These are phyloP conservation scores for Emydoidea blandingii DNA, from an alignment of 2,797 vertebrate species.

Conservation along the genomic window DNA sequence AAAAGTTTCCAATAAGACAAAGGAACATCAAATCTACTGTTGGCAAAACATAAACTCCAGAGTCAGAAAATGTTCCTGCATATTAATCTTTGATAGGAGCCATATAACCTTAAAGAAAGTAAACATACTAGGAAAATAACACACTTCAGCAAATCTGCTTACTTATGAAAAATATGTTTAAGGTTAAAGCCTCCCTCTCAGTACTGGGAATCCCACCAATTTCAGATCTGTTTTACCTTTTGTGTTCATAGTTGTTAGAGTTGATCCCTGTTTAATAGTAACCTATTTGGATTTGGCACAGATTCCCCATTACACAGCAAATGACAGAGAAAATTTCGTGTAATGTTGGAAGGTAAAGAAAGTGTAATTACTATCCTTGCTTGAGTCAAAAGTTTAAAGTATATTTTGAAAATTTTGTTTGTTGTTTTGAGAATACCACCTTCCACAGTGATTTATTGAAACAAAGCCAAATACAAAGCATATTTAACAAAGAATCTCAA, in stretches of 20 bases:
- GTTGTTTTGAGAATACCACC: too few relatives aligned
- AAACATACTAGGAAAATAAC: conserved; percentile 47
- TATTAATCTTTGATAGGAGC: conserved; percentile 41
- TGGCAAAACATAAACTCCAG: background rate
- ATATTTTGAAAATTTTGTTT: too few relatives aligned
- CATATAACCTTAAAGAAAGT: conserved; percentile 46
- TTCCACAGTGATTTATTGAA: too few relatives aligned
- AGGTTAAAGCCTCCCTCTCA: conserved; percentile 32
- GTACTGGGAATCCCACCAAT: background rate
- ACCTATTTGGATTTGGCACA: background rate
- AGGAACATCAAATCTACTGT: background rate
- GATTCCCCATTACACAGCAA: background rate
- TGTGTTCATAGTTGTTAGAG: background rate
- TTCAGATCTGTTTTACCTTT: background rate
- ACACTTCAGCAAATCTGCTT: conserved; percentile 33
- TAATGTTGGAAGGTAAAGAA: background rate
- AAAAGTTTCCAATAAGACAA: conserved; percentile 15
- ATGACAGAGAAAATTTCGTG: background rate
- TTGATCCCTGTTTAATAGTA: background rate
- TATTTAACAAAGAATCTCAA: too few relatives aligned
- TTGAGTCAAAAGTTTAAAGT: too few relatives aligned
- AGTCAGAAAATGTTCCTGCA: conserved; percentile 26
- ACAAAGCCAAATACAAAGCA: too few relatives aligned
- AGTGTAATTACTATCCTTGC: too few relatives aligned
- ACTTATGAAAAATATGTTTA: conserved; percentile 49